A percentile compares a stretch with the other conserved stretches of the same genome.
These are phyloP conservation scores for Lycaon pictus DNA, from an alignment of 2,113 vertebrate genomes.

Conservation along the genomic window DNA sequence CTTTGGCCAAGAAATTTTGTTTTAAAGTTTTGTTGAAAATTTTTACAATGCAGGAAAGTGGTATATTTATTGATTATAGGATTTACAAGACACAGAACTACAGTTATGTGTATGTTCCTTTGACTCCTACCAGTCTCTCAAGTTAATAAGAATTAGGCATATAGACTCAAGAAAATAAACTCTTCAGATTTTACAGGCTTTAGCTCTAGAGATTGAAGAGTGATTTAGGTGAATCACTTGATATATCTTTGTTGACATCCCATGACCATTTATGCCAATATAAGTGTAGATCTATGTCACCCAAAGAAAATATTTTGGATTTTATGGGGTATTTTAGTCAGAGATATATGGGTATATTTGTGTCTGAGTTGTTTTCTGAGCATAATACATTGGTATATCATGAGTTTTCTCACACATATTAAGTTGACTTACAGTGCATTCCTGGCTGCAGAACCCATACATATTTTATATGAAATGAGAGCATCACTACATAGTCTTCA, in stretches of 20 bases:
- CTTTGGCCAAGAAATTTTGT: not conserved
- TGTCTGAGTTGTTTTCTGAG: conserved; percentile 64
- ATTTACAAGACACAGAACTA: conserved; percentile 44
- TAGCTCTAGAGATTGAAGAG: conserved; percentile 81
- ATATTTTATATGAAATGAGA: conserved; percentile 82
- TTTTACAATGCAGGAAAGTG: not conserved
- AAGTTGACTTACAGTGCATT: conserved; percentile 69
- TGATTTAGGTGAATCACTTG: conserved; percentile 82
- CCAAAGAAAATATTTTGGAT: conserved; percentile 84
- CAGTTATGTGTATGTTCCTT: conserved; percentile 45
- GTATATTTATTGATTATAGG: conserved; percentile 35
- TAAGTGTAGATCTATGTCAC: conserved; percentile 84
- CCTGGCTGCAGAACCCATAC: conserved; percentile 76
- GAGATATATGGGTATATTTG: conserved; percentile 74
- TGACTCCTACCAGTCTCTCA: conserved; percentile 74
- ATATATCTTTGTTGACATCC: conserved; percentile 85
- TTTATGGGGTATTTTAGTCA: conserved; percentile 82
- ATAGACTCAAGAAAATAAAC: conserved; percentile 70
- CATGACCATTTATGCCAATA: conserved; percentile 83
- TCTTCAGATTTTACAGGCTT: conserved; percentile 81
- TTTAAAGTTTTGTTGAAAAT: conserved; percentile 19
- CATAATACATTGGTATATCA: conserved; percentile 63
- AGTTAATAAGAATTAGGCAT: conserved; percentile 78
- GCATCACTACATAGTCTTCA: conserved; percentile 68
- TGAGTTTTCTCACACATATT: conserved; percentile 64